Conservation (phyloP, 2,797 vertebrate genomes). For the Phrynocephalus forsythii region DNA sequence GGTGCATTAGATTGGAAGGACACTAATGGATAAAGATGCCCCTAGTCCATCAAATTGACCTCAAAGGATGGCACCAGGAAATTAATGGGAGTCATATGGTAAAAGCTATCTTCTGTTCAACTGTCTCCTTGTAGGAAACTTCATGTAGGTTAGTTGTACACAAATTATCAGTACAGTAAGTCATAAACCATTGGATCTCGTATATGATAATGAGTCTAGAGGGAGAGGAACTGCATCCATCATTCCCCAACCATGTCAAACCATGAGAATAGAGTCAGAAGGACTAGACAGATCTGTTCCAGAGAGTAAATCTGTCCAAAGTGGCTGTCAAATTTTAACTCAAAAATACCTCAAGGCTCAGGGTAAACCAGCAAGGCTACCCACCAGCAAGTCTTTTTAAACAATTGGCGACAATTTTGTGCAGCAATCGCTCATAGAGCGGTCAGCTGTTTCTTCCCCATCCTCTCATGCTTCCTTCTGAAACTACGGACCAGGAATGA, state of each 20-base stretch:
- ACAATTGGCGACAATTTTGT: neutral
- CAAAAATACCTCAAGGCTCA: neutral
- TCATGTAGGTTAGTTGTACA: neutral
- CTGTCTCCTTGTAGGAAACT: slow-evolving; percentile 10
- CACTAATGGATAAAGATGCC: slow-evolving; percentile 7
- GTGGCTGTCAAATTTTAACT: neutral
- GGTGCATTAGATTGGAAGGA: neutral
- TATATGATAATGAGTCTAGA: neutral
- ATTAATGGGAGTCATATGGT: slow-evolving; percentile 3
- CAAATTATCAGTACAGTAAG: slow-evolving; percentile 8
- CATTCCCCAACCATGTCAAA: neutral
- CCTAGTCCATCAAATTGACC: neutral
- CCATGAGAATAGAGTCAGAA: neutral
- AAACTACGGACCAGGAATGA: neutral
- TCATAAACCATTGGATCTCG: neutral
- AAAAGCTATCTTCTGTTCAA: neutral
- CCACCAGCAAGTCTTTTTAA: neutral
- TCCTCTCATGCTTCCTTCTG: neutral
- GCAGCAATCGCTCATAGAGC: neutral
- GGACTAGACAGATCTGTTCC: neutral
- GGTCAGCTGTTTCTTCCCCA: neutral
- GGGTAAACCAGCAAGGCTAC: too few species aligned
- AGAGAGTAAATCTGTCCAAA: neutral
- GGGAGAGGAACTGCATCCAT: neutral
- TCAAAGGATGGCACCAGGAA: neutral